Conservation (phyloP, 2,797 vertebrate species). For the Pampus argenteus region DNA sequence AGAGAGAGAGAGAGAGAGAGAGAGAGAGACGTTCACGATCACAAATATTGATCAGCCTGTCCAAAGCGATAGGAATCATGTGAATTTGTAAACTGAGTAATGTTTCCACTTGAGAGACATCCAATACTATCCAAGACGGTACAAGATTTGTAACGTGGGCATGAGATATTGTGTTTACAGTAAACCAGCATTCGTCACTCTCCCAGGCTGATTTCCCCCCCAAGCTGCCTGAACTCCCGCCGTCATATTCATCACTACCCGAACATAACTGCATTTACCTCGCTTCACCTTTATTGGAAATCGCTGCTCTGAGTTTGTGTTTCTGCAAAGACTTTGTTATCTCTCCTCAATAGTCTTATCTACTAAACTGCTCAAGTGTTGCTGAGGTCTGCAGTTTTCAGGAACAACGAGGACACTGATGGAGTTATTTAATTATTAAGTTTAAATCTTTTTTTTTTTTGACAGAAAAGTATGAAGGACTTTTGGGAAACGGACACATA, state of each 20-base stretch:
- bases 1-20: slow-evolving; percentile 3
- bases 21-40: slow-evolving; percentile 43
- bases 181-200: slow-evolving; percentile 57
- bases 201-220: not conserved
- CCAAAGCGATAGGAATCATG: slow-evolving; percentile 51
- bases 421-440: slow-evolving; percentile 64
- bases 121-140: slow-evolving; percentile 33
- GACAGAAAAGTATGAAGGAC: slow-evolving; percentile 9
- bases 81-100: slow-evolving; percentile 66
- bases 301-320: slow-evolving; percentile 43
- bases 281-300: slow-evolving; percentile 59
- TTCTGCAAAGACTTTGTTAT: slow-evolving; percentile 66
- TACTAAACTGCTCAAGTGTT: slow-evolving; percentile 48
- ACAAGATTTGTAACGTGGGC: slow-evolving; percentile 46
- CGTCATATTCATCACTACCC: slow-evolving; percentile 42
- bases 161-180: slow-evolving; percentile 57
- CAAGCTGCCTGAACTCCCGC: slow-evolving; percentile 4
- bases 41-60: slow-evolving; percentile 60
- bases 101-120: slow-evolving; percentile 54
- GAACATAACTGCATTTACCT: slow-evolving; percentile 32
- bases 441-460: slow-evolving; percentile 39
- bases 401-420: slow-evolving; percentile 56
- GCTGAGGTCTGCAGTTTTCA: slow-evolving; percentile 70
- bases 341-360: slow-evolving; percentile 64
- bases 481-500: not conserved